Conservation (phyloP, 2,113 vertebrate genomes). For the Pavo muticus region DNA sequence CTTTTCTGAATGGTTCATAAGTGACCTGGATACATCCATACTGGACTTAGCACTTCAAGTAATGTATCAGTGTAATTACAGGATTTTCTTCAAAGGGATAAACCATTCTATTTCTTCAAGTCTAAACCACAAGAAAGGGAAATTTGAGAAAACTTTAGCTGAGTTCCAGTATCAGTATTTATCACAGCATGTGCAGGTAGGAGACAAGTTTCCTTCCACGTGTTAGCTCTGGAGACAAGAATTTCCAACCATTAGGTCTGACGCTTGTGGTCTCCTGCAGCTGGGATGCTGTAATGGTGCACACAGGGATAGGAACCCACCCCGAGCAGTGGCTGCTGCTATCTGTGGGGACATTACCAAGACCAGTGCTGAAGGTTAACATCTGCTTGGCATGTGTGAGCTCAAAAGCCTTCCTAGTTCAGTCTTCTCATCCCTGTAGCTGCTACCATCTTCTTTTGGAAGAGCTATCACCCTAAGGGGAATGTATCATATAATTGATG, state of each 20-base stretch:
- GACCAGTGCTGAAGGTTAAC: not conserved
- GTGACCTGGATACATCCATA: not conserved
- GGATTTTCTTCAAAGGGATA: not conserved
- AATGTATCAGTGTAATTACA: rapidly evolving
- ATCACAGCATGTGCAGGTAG: not conserved
- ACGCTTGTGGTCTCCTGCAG: rapidly evolving
- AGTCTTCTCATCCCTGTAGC: not conserved
- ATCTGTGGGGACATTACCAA: not conserved
- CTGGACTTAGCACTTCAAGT: not conserved
- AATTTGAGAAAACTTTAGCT: not conserved
- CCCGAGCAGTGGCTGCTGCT: not conserved
- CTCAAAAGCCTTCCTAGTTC: not conserved
- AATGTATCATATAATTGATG: not conserved
- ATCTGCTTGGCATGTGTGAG: not conserved
- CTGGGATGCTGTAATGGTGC: not conserved
- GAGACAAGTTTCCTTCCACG: not conserved
- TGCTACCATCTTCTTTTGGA: not conserved
- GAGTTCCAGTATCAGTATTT: not conserved
- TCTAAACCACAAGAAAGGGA: not conserved
- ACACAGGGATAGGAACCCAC: rapidly evolving
- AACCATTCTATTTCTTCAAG: rapidly evolving
- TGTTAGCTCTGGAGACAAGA: not conserved
- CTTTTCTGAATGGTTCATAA: not conserved
- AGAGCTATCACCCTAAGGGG: not conserved
- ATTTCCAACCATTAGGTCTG: rapidly evolving